Base-by-base conservation (phyloP, 2,797 vertebrate species). In the Phoebastria nigripes region DNA sequence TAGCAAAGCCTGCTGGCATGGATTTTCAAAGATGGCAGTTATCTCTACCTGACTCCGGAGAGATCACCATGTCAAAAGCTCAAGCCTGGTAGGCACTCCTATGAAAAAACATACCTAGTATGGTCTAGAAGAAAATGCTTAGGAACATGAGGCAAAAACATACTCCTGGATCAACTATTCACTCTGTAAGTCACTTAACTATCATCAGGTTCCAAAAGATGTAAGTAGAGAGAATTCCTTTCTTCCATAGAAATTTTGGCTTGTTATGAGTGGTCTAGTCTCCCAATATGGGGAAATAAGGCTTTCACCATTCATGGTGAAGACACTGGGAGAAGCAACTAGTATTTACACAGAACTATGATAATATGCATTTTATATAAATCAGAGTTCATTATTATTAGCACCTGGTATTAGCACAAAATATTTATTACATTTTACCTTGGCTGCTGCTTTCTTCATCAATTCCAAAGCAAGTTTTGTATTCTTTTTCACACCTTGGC, bases 361-460 rank as follows among this genome's bases (percentile, higher is more conserved):
- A 28, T 33, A 90, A 54, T 4, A 56, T 9, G 11, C 2, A 54
- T 85, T 89, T 91, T 56, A 80, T 22, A 54, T 46, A 77, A 85
- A 63, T 41, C 16, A 78, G 41, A 63, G 29, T 56, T 70, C 9
- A 26, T 78, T 78, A 62, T 52, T 51, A 85, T 49, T 89, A 79
- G 37, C 31, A 87, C 4, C 12, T 26, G 11, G 9, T 35, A 78
- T 37, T 37, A 37, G 37, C 37, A 37, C 37, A 58, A 89, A 79
- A 28, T 71, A 78, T 52, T 79, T 63, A 65, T 31, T 63, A 37
- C 16, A 69, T 63, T 73, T 98, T 97, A 99, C 99, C 99, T 99
- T 99, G 62, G 98, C 98, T 67, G 99, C 99, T 46, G 99, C 99
- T 98, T 99, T 99, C 97, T 98, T 97, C 98, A 99, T 98, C 89